Percentiles rank a stretch among this genome's conserved stretches.
These are phyloP conservation scores for Drosophila biarmipes DNA, from an alignment of 1,140 invertebrate species.

Conservation along the genomic window DNA sequence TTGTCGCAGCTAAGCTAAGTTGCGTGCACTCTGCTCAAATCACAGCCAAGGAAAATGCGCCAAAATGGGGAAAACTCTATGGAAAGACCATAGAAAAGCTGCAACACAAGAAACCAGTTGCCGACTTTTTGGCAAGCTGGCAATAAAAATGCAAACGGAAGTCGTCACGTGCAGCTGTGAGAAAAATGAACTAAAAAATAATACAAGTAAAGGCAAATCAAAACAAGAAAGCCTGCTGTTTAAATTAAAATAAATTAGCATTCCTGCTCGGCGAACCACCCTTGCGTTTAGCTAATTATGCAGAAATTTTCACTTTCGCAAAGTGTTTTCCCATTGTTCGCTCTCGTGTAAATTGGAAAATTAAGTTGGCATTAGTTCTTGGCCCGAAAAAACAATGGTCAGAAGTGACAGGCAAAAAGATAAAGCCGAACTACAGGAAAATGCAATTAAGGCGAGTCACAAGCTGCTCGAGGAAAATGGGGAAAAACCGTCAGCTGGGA, in stretches of 20 bases:
- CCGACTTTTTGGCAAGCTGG: conserved; percentile 16
- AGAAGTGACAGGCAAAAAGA: neutral
- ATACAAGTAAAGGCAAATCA: neutral
- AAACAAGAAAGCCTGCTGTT: neutral
- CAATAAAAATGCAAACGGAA: neutral
- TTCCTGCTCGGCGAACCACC: neutral
- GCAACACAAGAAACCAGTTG: neutral
- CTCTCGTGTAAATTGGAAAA: conserved; percentile 19
- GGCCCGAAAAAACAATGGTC: conserved; percentile 1
- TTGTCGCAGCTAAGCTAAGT: conserved; percentile 29
- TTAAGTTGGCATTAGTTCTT: conserved; percentile 17
- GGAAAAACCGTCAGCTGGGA: neutral
- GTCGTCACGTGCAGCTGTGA: conserved; percentile 6
- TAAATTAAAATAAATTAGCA: conserved; percentile 15
- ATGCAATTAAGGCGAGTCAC: conserved; percentile 29
- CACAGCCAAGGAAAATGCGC: neutral
- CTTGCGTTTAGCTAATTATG: conserved; percentile 2
- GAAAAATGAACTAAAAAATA: neutral
- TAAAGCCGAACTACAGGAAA: conserved; percentile 18
- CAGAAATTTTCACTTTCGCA: conserved; percentile 4
- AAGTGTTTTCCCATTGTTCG: conserved; percentile 4
- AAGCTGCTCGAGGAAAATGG: neutral
- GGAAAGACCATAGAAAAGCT: conserved; percentile 12
- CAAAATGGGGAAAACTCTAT: neutral
- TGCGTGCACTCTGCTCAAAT: conserved; percentile 10